Percentiles rank a stretch among this genome's conserved stretches.
phyloP scores from a whole-genome alignment of 1,140 invertebrate genomes.

The Antheraea pernyi region DNA sequence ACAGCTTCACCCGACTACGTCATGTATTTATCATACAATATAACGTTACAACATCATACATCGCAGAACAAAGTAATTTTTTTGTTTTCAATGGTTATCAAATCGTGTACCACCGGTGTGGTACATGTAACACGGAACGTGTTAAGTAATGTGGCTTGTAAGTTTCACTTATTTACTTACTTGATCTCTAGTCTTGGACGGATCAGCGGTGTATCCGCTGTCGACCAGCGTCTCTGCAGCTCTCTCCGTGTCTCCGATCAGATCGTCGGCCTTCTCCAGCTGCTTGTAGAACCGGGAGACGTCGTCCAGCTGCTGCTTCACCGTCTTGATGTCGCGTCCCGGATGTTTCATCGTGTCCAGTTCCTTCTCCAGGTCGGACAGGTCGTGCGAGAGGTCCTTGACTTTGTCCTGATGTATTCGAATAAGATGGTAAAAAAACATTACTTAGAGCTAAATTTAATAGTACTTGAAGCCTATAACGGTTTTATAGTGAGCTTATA shows the following conservation, averaged over 20 bases:
- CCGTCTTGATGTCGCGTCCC: conserved; percentile 91
- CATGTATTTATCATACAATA: too few species aligned
- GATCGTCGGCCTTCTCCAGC: conserved; percentile 83
- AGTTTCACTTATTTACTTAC: conserved; percentile 26
- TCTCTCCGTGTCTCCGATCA: conserved; percentile 85
- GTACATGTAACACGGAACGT: too few species aligned
- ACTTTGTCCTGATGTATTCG: conserved; percentile 83
- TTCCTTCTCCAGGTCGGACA: conserved; percentile 90
- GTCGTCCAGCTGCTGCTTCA: conserved; percentile 92
- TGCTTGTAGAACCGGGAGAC: conserved; percentile 84
- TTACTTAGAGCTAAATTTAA: too few species aligned
- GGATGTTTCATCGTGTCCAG: conserved; percentile 91
- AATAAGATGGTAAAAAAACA: neutral
- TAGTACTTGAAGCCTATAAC: too few species aligned
- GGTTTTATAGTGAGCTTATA: too few species aligned
- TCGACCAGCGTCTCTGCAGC: conserved; percentile 89
- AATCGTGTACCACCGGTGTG: too few species aligned
- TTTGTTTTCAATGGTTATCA: too few species aligned
- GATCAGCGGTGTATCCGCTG: conserved; percentile 90
- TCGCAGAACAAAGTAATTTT: too few species aligned
- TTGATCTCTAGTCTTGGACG: conserved; percentile 86
- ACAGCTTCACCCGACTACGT: too few species aligned
- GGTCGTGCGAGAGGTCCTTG: conserved; percentile 86
- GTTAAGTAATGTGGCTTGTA: too few species aligned
- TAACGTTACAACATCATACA: too few species aligned